Base-by-base conservation (phyloP, 2,888 invertebrate genomes). In the Macaria liturata region DNA sequence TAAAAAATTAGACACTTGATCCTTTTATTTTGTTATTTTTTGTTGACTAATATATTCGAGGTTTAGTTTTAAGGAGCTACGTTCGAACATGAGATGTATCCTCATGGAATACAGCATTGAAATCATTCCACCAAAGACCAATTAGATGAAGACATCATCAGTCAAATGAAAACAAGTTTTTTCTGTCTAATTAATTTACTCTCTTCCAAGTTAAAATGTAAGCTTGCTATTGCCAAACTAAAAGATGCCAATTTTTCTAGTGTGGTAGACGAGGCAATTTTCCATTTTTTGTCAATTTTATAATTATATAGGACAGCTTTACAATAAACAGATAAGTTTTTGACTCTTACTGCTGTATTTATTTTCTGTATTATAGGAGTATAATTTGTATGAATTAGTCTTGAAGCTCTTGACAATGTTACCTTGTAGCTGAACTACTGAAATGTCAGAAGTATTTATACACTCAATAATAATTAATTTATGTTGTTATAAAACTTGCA, bases 41-140 rank as follows among this genome's bases (percentile, higher is more conserved):
- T 86, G 75, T 83, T 71, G 85, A 79, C 78, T 81, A 83, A 84
- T 86, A 83, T 86, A 86, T 85, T 83, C 75, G 68, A 79, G 74
- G 70, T 55, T 69, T 80, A 81, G 72, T 61, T 75, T 74, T 72
- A 70, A 71, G 74, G 66, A 59, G 65, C 65, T 55, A 64, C 54
- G 63, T 67, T 61, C 59, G 32, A 43, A 60, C 47, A 48, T 59
- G 37, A 58, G 60, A 51, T 49, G 46, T 62, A 60, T 43, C 46
- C 48, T 57, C 46, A 48, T 54, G 48, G 49, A 51, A 66, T 65
- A 64, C 62, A 62, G 57, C 61, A 59, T 61, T 65, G 57, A 71
- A 70, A 78, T 77, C 69, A 78, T 76, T 79, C 84, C 83, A 81
- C 88, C 88, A 88, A 88, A 88, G 87, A 87, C 74, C 40, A 49